Evolutionary conservation across 2,797 vertebrate species (phyloP), one percentile per base, ranked within the genome.

Genomic region (Brachyrhaphis roseni): DNA sequence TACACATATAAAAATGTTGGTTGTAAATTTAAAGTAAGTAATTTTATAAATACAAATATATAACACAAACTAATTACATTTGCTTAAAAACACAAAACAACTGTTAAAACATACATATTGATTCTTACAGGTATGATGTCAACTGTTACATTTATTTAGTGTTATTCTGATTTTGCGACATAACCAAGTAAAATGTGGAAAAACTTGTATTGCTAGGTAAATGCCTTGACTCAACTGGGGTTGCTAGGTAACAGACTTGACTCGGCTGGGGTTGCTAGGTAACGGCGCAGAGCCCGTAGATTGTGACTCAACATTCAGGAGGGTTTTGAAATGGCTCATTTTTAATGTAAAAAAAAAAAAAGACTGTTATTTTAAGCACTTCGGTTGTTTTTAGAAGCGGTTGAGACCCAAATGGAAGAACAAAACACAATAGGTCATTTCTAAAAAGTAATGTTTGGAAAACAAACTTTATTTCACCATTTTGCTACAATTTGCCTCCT

Each of bases 401-500:
- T 20, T 49, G 47, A 49, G 47, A 51, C 7, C 20, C 20, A 18
- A 51, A 51, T 51, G 49, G 7, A 51, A 51, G 20, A 51, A 51
- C 18, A 51, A 51, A 51, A 23, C 7, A 3, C 20, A 23, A 51
- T 2, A 51, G 49, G 49, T 51, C 7, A 3, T 51, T 51, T 51
- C 49, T 36, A 20, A 34, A 46, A 66, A 10, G 18, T 18, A 34
- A 66, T 66, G 18, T 23, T 20, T 36, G 20, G 5, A 70, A 70
- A 26, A n/a, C 8, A 68, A 68, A 23, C 49, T 51, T 51, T 23
- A 51, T 51, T 51, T 23, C 49, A 8, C 18, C 47, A 51, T 6
- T 51, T 51, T 51, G 49, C 70, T 70, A 28, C 28, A 72, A 77
- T 81, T 34, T 75, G 34, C 79, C 57, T 71, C 55, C 4, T 76